Evolutionary conservation across 2,797 vertebrate species (phyloP).

Genomic region (Liparis tanakae): DNA sequence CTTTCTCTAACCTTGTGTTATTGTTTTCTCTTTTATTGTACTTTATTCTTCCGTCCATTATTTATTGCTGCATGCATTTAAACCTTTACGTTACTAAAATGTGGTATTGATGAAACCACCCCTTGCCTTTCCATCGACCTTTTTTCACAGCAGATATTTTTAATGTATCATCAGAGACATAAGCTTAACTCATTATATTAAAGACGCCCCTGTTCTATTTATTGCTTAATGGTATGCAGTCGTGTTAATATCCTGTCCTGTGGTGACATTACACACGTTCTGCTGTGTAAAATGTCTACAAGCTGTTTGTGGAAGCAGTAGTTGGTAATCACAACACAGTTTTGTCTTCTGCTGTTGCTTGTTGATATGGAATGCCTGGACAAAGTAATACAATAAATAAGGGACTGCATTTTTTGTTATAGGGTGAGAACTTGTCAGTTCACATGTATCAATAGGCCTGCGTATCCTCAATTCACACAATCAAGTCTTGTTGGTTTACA

Average conservation of each 20-base stretch:
- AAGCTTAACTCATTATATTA: constrained; percentile 25
- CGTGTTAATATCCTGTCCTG: neutral
- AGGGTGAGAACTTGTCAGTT: neutral
- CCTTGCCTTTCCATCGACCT: neutral
- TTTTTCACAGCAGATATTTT: neutral
- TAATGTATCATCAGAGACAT: neutral
- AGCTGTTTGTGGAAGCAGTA: neutral
- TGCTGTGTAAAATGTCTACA: neutral
- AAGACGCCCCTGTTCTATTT: neutral
- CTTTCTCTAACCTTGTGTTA: neutral
- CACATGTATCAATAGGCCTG: neutral
- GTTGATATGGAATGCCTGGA: neutral
- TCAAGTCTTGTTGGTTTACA: neutral
- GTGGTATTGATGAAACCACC: neutral
- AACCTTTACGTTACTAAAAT: neutral
- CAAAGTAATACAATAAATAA: neutral
- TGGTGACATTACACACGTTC: neutral
- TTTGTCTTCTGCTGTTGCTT: neutral
- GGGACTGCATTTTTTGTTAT: neutral
- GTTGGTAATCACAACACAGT: neutral
- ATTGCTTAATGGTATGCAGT: neutral
- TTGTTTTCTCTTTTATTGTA: neutral
- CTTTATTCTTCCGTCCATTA: neutral
- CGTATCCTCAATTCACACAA: neutral
- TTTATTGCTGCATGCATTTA: neutral